These are phyloP conservation scores for Pangasius mekongensis DNA, from an alignment of 2,797 vertebrate species.

Conservation along the genomic window DNA sequence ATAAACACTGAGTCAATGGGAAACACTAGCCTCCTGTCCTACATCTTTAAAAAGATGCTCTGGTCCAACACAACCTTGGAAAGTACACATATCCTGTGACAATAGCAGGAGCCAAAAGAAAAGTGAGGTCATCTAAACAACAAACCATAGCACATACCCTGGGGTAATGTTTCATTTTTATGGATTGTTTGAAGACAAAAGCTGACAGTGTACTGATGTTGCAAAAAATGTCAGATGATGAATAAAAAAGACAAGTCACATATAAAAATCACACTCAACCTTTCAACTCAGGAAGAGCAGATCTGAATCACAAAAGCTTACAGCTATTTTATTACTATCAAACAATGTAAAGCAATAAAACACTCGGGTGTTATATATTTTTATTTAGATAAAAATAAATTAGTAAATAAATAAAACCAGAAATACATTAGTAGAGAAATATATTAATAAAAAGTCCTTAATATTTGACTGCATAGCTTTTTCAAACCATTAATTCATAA, in stretches of 20 bases:
- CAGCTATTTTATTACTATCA: not conserved
- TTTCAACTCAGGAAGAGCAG: not conserved
- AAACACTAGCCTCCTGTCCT: not conserved
- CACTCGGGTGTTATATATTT: not conserved
- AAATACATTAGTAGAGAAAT: too few species aligned
- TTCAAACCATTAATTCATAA: too few species aligned
- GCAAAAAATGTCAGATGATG: not conserved
- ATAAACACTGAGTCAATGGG: not conserved
- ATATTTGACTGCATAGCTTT: too few species aligned
- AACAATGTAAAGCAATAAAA: not conserved
- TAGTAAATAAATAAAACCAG: too few species aligned
- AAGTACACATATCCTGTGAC: constrained; percentile 50
- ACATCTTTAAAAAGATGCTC: constrained; percentile 41
- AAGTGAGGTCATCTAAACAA: constrained; percentile 35
- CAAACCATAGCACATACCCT: not conserved
- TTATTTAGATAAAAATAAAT: not conserved
- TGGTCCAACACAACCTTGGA: constrained; percentile 43
- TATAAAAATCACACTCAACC: not conserved
- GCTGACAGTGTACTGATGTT: not conserved
- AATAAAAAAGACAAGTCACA: not conserved
- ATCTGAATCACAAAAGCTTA: not conserved
- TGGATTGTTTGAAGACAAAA: constrained; percentile 27
- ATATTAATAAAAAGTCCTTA: too few species aligned
- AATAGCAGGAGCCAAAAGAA: constrained; percentile 43
- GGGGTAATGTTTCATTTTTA: not conserved